Base-by-base conservation (phyloP, 2,797 vertebrate genomes). In the Lacerta bilineata region DNA sequence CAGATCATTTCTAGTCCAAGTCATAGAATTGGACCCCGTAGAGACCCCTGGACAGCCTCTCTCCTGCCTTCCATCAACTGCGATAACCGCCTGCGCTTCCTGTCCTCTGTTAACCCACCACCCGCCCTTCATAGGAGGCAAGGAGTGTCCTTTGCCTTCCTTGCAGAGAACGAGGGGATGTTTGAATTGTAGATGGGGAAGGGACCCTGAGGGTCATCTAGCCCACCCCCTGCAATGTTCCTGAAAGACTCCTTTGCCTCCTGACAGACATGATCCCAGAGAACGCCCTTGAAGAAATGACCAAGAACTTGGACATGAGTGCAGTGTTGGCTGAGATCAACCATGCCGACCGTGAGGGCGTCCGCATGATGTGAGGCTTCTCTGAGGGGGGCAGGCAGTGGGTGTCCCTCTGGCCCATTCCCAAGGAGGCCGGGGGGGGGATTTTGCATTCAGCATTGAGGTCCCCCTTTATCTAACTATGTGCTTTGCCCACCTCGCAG, bases 261-360 rank as follows among this genome's bases (percentile, higher is more conserved):
- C 2, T 15, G 93, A 72, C 90, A 99, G 99, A 99, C 93, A 98
- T 99, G 98, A 99, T 99, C 95, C 98, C 99, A 92, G 99, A 99
- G 97, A 99, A 99, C 9, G 99, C 99, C 93, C 97, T 99, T 92
- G 99, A 99, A 94, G 99, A 99, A 96, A 99, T 99, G 96, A 99
- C 98, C 8, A 99, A 99, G 97, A 99, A 99, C 96, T 98, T 99
- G 88, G 99, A 99, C 91, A 99, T 98, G 80, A 99, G 97, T 43
- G 97, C 98, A 25, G 98, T 99, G 87, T 97, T 99, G 76, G 98
- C 98, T 59, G 99, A 99, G 92, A 97, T 98, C 75, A 90, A 91
- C 36, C 97, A 97, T 0, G 94, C 83, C 9, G 97, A 96, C 90
- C 91, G 97, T 92, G 95, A 98, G 98, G 96, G 98, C 55, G 96